Evolutionary conservation across 2,888 invertebrate genomes (phyloP).

Genomic region (Geotrupes spiniger): DNA sequence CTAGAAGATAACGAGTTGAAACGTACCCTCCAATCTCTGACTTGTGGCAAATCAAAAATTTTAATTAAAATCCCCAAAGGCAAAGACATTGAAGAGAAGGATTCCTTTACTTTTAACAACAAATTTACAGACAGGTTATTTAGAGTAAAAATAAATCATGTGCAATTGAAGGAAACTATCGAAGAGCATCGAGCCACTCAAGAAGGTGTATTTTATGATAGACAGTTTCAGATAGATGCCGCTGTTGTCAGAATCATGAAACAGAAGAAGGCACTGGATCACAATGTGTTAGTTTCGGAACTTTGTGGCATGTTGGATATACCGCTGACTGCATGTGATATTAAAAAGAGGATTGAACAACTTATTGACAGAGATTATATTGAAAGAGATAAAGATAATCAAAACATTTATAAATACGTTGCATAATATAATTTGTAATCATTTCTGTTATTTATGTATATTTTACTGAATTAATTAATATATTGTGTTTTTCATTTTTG

Average conservation of each 20-base stretch:
- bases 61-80: slow-evolving; percentile 82
- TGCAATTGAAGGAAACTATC: slow-evolving; percentile 72
- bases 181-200: slow-evolving; percentile 93
- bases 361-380: slow-evolving; percentile 98
- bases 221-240: slow-evolving; percentile 98
- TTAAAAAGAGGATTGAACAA: slow-evolving; percentile 97
- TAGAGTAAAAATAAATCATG: slow-evolving; percentile 97
- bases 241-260: slow-evolving; percentile 99
- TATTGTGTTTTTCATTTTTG: too few species aligned
- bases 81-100: slow-evolving; percentile 78
- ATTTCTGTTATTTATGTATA: background rate
- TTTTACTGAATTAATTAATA: background rate
- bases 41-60: slow-evolving; percentile 89
- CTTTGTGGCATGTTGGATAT: slow-evolving; percentile 95
- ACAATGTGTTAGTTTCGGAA: slow-evolving; percentile 92
- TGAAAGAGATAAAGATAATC: slow-evolving; percentile 94
- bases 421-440: slow-evolving; percentile 62
- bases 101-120: slow-evolving; percentile 80
- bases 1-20: slow-evolving; percentile 89
- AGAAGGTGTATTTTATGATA: slow-evolving; percentile 94
- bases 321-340: slow-evolving; percentile 95
- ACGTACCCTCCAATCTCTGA: slow-evolving; percentile 90
- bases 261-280: slow-evolving; percentile 89
- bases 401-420: slow-evolving; percentile 92
- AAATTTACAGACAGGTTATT: slow-evolving; percentile 91